Evolutionary conservation across 2,113 vertebrate species (phyloP).

Genomic region (Setophaga petechia): DNA sequence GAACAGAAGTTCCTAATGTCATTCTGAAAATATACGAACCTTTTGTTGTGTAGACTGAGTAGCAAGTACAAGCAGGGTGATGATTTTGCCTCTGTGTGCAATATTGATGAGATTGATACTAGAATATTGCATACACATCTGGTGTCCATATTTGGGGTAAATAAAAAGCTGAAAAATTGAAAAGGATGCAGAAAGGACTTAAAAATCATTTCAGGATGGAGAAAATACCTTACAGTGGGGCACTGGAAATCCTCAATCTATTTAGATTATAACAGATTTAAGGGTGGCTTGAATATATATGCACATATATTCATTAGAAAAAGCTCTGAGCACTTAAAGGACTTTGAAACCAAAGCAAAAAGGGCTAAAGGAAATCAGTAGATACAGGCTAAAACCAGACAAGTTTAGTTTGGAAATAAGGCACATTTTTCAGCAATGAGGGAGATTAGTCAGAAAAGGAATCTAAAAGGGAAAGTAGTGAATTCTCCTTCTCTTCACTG

Average conservation of each 20-base stretch:
- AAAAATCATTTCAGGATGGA: slow-evolving; percentile 47
- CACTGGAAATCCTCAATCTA: slow-evolving; percentile 47
- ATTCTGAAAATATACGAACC: background rate
- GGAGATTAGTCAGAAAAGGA: slow-evolving; percentile 4
- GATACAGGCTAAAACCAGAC: slow-evolving; percentile 12
- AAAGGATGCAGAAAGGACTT: slow-evolving; percentile 15
- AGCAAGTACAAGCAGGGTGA: background rate
- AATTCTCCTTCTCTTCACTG: slow-evolving; percentile 8
- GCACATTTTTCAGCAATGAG: slow-evolving; percentile 40
- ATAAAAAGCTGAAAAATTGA: background rate
- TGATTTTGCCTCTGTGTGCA: background rate
- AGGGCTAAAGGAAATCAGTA: background rate
- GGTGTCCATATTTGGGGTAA: background rate
- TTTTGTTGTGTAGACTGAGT: background rate
- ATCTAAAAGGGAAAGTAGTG: slow-evolving; percentile 22
- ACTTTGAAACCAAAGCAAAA: background rate
- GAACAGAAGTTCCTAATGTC: background rate
- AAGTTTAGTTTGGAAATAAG: slow-evolving; percentile 38
- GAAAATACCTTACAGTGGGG: background rate
- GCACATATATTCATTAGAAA: background rate
- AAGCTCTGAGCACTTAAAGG: background rate
- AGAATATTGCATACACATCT: slow-evolving; percentile 21
- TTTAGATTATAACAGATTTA: slow-evolving; percentile 44
- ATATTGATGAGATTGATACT: slow-evolving; percentile 29
- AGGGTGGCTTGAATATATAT: background rate